A percentile compares a stretch with the other conserved stretches of the same genome.
Evolutionary conservation across 2,113 vertebrate genomes (phyloP).

Genomic region (Oxygymnocypris stewartii): DNA sequence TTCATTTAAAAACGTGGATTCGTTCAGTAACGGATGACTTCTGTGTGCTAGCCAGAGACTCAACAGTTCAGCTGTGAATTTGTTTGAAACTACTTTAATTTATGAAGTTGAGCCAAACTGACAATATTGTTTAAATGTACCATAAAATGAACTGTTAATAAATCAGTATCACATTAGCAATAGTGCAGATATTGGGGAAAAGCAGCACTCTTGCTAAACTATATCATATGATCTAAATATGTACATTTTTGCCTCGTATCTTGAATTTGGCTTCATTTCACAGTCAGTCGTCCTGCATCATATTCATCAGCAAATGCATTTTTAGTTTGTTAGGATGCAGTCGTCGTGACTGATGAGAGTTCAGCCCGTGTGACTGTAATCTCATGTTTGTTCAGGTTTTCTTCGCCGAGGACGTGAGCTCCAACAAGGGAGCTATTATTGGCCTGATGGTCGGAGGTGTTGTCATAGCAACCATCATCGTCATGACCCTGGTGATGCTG

Average conservation of each 20-base stretch:
- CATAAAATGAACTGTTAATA: no score
- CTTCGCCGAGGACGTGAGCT: slow-evolving; percentile 94
- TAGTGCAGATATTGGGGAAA: no score
- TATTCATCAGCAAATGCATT: no score
- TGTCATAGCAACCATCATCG: slow-evolving; percentile 98
- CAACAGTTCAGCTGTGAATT: background rate
- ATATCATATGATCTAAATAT: no score
- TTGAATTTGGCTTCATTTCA: no score
- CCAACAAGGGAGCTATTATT: slow-evolving; percentile 98
- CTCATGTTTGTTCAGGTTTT: slow-evolving; percentile 79
- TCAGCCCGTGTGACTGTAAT: slow-evolving; percentile 1
- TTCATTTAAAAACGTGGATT: background rate
- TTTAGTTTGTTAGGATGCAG: slow-evolving; percentile 16
- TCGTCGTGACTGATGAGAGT: slow-evolving; percentile 66
- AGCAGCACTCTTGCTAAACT: no score
- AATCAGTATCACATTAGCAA: no score
- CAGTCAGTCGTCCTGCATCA: background rate
- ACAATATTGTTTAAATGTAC: no score
- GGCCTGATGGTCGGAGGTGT: slow-evolving; percentile 98
- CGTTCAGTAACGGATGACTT: background rate
- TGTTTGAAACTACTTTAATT: background rate
- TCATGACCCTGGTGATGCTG: slow-evolving; percentile 99
- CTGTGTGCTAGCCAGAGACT: background rate
- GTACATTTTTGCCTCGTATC: no score
- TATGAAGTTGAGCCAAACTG: no score